A percentile compares a stretch with the other conserved stretches of the same genome.
phyloP scores from a whole-genome alignment of 2,797 vertebrate species.

The Lerista edwardsae region DNA sequence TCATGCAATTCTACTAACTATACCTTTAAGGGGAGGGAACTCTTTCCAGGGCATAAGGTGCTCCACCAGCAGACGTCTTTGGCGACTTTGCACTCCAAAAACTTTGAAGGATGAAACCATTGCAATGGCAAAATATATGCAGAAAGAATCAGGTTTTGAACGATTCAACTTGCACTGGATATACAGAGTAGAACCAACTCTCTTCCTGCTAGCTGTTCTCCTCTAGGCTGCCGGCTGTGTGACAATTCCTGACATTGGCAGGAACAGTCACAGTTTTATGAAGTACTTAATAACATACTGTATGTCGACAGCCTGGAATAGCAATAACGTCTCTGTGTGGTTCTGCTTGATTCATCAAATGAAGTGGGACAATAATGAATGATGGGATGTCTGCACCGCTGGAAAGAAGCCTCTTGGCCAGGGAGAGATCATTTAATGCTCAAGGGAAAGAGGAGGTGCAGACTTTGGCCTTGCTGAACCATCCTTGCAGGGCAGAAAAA shows the following conservation, averaged over 20 bases:
- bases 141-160: background rate
- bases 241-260: background rate
- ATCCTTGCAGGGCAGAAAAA: constrained; percentile 20
- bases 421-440: background rate
- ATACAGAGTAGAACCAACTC: background rate
- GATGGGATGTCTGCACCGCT: background rate
- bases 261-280: background rate
- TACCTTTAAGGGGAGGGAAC: background rate
- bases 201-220: constrained; percentile 1
- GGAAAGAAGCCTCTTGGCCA: constrained; percentile 29
- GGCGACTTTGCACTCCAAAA: background rate
- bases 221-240: background rate
- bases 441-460: constrained; percentile 10
- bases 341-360: background rate
- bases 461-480: background rate
- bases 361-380: background rate
- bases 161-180: no score
- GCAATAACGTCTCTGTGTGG: background rate
- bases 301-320: constrained; percentile 32
- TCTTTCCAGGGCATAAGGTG: background rate
- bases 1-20: background rate
- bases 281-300: background rate
- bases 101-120: constrained; percentile 1
- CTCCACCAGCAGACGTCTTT: background rate
- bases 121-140: constrained; percentile 16